A percentile compares a stretch with the other conserved stretches of the same genome.
Conservation (phyloP, 2,797 vertebrate species). For the Buphagus erythrorhynchus region DNA sequence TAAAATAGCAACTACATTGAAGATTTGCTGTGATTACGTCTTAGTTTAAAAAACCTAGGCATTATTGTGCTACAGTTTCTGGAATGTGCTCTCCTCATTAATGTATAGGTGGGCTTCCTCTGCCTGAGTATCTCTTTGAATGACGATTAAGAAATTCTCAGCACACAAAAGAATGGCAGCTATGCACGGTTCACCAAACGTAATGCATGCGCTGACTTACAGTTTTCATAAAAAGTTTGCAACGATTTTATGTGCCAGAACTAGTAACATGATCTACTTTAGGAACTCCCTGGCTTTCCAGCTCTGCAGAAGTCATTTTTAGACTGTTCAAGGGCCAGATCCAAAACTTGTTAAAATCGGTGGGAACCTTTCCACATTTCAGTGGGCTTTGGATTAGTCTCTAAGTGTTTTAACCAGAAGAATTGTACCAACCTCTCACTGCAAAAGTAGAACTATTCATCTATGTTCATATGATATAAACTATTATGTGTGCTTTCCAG, state of each 20-base stretch:
- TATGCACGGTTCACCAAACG: conserved; percentile 68
- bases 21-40: conserved; percentile 45
- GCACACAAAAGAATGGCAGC: conserved; percentile 75
- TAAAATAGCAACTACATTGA: conserved; percentile 52
- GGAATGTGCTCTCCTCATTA: not conserved
- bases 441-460: conserved; percentile 54
- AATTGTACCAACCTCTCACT: conserved; percentile 46
- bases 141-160: conserved; percentile 60
- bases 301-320: conserved; percentile 79
- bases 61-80: conserved; percentile 22
- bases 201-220: conserved; percentile 73
- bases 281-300: conserved; percentile 80
- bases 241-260: conserved; percentile 80
- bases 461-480: not conserved
- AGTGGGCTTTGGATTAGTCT: conserved; percentile 43
- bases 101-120: conserved; percentile 12
- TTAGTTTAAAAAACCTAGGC: conserved; percentile 4
- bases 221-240: conserved; percentile 78
- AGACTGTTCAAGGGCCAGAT: conserved; percentile 57
- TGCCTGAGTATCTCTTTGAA: conserved; percentile 60
- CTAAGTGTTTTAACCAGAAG: conserved; percentile 68
- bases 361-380: conserved; percentile 62
- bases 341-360: conserved; percentile 64
- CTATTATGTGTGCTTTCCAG: not conserved
- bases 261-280: conserved; percentile 81